Evolutionary conservation across 2,888 invertebrate species (phyloP), one percentile per base, ranked within the genome.

Genomic region (Cylindroiulus punctatus): DNA sequence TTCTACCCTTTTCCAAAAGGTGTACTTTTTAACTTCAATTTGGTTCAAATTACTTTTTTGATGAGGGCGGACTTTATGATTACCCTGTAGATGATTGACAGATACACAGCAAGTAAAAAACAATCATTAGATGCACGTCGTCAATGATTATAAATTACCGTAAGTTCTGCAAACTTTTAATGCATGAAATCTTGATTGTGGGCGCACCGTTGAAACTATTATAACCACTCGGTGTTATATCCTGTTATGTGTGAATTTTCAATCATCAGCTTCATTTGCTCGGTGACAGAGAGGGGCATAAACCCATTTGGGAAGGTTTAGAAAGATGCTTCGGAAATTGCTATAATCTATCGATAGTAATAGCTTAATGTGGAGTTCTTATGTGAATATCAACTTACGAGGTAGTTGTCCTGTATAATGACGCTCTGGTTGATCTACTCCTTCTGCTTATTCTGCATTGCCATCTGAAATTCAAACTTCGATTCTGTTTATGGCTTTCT

Each of bases 401-500:
- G 57, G 22, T 14, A 36, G 52, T n/a, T 52, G n/a, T 52, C 0
- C 26, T 26, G 17, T 30, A 76, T 76, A 76, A 26, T 65, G 8
- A 32, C 30, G 76, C 76, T 76, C 26, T 30, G 76, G 76, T 76
- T 30, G 76, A 10, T 17, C 30, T 30, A 76, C 30, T 30, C 76
- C 76, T 76, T 0, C 26, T n/a, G 76, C 30, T 76, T 30, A 17
- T 76, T 76, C 17, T 76, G 30, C 65, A 17, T 30, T 30, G 12
- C 76, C 30, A 4, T 76, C 76, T 30, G 2, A 30, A 26, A 76
- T 76, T 76, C 26, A 76, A 26, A 2, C 32, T 76, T 76, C 76
- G 32, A 76, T 76, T 76, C 76, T 76, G 32, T 76, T 76, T 76
- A 76, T 76, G 76, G 26, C 76, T 76, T 30, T 76, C 26, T 76